phyloP scores from a whole-genome alignment of 2,797 vertebrate species.

The Taeniopygia guttata region DNA sequence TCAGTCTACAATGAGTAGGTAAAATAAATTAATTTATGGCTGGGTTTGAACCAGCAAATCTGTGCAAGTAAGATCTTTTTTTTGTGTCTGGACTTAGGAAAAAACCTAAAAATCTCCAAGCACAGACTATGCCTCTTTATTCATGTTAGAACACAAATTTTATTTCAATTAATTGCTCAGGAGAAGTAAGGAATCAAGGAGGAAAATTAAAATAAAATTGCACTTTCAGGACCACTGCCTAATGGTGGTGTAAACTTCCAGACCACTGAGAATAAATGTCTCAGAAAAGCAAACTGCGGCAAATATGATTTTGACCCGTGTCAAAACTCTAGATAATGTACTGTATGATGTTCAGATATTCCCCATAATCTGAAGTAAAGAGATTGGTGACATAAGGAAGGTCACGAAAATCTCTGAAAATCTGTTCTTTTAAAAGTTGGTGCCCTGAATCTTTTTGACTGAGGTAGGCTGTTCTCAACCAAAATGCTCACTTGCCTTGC shows the following conservation, averaged over 20 bases:
- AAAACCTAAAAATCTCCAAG: not conserved
- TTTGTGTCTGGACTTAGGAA: not conserved
- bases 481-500: not conserved
- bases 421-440: not conserved
- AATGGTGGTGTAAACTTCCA: not conserved
- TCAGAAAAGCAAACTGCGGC: not conserved
- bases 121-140: not conserved
- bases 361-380: not conserved
- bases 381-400: not conserved
- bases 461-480: not conserved
- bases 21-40: not conserved
- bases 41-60: not conserved
- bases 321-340: not conserved
- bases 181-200: not conserved
- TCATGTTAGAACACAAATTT: not conserved
- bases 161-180: not conserved
- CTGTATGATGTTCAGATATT: not conserved
- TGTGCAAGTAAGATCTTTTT: rapidly evolving
- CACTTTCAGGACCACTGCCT: not conserved
- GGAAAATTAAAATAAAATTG: not conserved
- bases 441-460: not conserved
- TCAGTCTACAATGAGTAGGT: not conserved
- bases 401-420: not conserved
- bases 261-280: not conserved
- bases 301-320: not conserved